phyloP scores from a whole-genome alignment of 2,797 vertebrate genomes.

The Lithobates pipiens region DNA sequence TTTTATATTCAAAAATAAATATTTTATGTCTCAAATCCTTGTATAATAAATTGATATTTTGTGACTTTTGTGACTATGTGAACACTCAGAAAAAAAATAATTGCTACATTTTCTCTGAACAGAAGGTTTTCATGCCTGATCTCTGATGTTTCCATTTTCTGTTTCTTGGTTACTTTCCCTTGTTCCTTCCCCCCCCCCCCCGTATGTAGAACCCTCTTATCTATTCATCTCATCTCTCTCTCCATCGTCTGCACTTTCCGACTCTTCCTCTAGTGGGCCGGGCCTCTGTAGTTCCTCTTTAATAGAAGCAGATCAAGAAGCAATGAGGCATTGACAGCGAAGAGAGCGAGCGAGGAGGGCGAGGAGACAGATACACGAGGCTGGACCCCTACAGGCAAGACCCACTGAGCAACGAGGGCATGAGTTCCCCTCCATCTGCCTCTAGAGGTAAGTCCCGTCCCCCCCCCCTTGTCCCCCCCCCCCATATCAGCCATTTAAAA shows the following conservation, averaged over 20 bases:
- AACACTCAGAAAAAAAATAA: too few relatives aligned
- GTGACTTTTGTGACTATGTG: too few relatives aligned
- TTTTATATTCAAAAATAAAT: too few relatives aligned
- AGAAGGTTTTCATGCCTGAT: background rate
- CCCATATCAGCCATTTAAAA: background rate
- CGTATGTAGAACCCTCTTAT: constrained; percentile 12
- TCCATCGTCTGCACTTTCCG: constrained; percentile 11
- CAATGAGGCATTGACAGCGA: constrained; percentile 2
- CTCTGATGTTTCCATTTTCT: constrained; percentile 41
- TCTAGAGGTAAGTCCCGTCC: constrained; percentile 41
- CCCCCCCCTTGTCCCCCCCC: too few relatives aligned
- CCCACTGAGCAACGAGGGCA: constrained; percentile 32
- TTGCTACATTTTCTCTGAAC: background rate
- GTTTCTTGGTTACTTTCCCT: constrained; percentile 41
- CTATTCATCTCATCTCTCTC: constrained; percentile 16
- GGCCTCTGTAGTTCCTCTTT: constrained; percentile 48
- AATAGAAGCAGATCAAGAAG: background rate
- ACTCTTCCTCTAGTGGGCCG: constrained; percentile 26
- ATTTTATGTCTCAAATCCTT: too few relatives aligned
- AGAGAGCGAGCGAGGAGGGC: background rate
- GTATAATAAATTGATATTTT: too few relatives aligned
- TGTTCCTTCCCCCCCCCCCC: constrained; percentile 33
- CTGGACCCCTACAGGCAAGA: constrained; percentile 56
- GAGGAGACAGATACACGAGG: background rate
- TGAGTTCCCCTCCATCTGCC: constrained; percentile 37